Evolutionary conservation across 1,140 invertebrate genomes (phyloP).

Genomic region (Myzus persicae): DNA sequence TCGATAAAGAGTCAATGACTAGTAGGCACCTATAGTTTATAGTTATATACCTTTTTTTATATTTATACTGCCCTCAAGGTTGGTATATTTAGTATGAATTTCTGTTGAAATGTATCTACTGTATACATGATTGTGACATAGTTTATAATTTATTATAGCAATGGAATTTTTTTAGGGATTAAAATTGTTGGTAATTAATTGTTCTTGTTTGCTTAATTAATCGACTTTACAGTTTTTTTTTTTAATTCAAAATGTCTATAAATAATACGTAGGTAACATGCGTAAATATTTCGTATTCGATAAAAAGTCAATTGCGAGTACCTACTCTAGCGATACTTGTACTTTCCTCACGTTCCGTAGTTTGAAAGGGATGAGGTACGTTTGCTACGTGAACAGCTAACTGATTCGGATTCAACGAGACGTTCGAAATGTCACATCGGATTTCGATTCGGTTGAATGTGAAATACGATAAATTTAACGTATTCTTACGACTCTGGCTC

Average conservation of each 20-base stretch:
- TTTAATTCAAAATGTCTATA: background rate
- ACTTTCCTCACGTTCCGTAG: background rate
- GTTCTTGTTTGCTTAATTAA: background rate
- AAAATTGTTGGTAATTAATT: background rate
- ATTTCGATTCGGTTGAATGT: constrained; percentile 11
- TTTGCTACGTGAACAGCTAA: background rate
- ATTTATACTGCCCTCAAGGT: too few relatives aligned
- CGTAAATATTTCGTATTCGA: background rate
- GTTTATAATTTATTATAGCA: background rate
- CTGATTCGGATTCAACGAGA: constrained; percentile 11
- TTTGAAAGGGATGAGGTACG: background rate
- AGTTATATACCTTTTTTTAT: too few relatives aligned
- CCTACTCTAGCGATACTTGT: background rate
- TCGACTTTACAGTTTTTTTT: background rate
- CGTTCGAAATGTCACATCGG: constrained; percentile 3
- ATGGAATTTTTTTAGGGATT: background rate
- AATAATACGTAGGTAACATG: background rate
- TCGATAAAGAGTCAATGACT: too few relatives aligned
- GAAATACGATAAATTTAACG: constrained; percentile 20
- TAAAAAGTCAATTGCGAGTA: background rate
- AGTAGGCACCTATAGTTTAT: too few relatives aligned
- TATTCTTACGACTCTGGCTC: background rate
- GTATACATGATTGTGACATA: background rate
- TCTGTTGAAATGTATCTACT: too few relatives aligned
- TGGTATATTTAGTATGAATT: too few relatives aligned